Base-by-base conservation (phyloP, 2,888 invertebrate genomes). In the Latheticus oryzae region DNA sequence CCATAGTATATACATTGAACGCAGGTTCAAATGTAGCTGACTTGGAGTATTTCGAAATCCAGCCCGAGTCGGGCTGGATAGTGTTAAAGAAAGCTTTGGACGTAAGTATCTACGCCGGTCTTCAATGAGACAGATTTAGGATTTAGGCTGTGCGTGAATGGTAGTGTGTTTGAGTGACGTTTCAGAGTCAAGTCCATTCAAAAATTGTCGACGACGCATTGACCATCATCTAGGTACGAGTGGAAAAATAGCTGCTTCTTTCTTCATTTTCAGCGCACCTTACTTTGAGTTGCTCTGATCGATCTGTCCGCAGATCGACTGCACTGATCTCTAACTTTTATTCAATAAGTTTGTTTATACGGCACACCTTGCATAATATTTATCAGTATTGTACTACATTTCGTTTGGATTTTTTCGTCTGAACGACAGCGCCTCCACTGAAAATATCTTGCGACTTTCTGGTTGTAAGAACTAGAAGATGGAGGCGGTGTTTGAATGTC, bases 51-150 rank as follows among this genome's bases (percentile, higher is more conserved):
- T 98, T 99, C 79, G 92, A 93, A 78, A 95, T 98, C 70, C 96
- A 97, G 81, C 90, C 93, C 68, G 95, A 96, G 78, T 95, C 95
- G 72, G 97, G 97, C 76, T 97, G 96, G 95, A 96, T 97, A 76
- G 93, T 94, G 59, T 83, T 97, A 72, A 93, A 92, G 83, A 95
- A 95, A 80, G 93, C 95, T 51, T 84, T 97, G 76, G 95, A 95
- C 88, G 95, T 95, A 91, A 95, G 95, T 95, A 85, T 84, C 40
- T 56, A 53, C 60, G 60, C 53, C 59, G 58, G 48, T n/a, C n/a
- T n/a, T n/a, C n/a, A n/a, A n/a, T n/a, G n/a, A 54, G 59, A 15
- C 30, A 5, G 40, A 19, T 61, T 45, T 68, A 68, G 40, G 52
- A 51, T 32, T 43, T 60, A 57, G 43, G 45, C 42, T 61, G 58